A percentile compares a stretch with the other conserved stretches of the same genome.
phyloP scores from a whole-genome alignment of 2,888 invertebrate genomes.

The Schrankia costaestrigalis region DNA sequence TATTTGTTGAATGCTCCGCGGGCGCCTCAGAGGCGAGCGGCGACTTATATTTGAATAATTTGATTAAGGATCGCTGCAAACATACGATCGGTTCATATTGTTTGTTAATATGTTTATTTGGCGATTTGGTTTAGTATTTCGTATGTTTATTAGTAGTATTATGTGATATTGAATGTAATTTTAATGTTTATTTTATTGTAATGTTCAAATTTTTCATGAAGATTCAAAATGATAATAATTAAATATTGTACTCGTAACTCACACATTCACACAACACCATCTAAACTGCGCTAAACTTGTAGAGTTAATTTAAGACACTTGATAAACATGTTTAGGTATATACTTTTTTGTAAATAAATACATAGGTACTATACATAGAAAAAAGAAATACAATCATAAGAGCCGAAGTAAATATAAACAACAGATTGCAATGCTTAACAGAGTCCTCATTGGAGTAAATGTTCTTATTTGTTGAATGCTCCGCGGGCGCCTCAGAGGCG shows the following conservation, averaged over 20 bases:
- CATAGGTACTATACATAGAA: conserved; percentile 1
- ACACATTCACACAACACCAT: too few species aligned
- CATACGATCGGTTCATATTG: conserved; percentile 22
- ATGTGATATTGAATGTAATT: too few species aligned
- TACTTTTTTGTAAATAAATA: too few species aligned
- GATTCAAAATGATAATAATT: too few species aligned
- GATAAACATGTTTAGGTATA: too few species aligned
- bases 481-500: conserved; percentile 57
- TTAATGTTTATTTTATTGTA: too few species aligned
- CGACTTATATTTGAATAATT: conserved; percentile 73
- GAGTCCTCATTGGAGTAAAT: conserved; percentile 38
- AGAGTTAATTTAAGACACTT: too few species aligned
- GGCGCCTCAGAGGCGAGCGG: conserved; percentile 58
- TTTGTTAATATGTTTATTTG: conserved; percentile 23
- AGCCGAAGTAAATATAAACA: conserved; percentile 20
- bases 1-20: conserved; percentile 55
- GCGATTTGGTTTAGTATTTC: too few species aligned
- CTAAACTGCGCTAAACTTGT: too few species aligned
- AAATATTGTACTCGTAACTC: too few species aligned
- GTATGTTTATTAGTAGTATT: too few species aligned
- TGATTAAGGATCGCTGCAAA: conserved; percentile 56
- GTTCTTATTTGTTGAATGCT: conserved; percentile 55
- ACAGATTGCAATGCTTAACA: conserved; percentile 44
- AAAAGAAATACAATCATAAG: conserved; percentile 16
- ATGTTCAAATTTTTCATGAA: too few species aligned